Conservation (phyloP, 2,888 invertebrate genomes). For the Oscheius sp. region DNA sequence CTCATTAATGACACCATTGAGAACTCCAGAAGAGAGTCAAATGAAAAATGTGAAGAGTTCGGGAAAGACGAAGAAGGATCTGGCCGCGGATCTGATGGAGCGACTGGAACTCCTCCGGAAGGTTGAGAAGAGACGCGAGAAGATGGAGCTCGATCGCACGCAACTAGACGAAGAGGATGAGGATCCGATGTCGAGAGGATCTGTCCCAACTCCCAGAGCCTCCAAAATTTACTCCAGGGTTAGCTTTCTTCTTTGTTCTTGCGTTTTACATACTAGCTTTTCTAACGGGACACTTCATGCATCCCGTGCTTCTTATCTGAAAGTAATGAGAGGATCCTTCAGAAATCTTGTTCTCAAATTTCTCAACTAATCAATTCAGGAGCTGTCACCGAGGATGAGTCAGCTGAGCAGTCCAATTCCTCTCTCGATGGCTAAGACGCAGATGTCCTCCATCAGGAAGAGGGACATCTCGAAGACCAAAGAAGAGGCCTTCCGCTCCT, state of each 20-base stretch:
- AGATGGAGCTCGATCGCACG: conserved; percentile 5
- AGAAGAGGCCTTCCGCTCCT: background rate
- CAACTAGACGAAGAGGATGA: background rate
- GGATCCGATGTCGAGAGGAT: background rate
- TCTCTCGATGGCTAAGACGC: too few relatives aligned
- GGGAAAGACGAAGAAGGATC: background rate
- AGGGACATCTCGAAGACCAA: background rate
- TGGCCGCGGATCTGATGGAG: background rate
- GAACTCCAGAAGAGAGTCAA: background rate
- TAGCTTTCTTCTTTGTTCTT: too few relatives aligned
- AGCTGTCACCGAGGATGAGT: too few relatives aligned
- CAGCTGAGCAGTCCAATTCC: too few relatives aligned
- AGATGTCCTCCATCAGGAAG: too few relatives aligned
- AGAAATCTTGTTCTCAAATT: too few relatives aligned
- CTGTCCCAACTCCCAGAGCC: background rate
- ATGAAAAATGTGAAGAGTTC: background rate
- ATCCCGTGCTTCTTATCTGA: too few relatives aligned
- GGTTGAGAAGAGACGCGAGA: conserved; percentile 7
- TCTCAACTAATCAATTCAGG: too few relatives aligned
- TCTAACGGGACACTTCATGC: too few relatives aligned
- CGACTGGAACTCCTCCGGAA: background rate
- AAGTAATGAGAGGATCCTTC: too few relatives aligned
- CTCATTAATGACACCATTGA: too few relatives aligned
- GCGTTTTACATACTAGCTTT: too few relatives aligned
- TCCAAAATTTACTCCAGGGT: background rate